Percentiles rank a stretch among this genome's conserved stretches.
phyloP scores from a whole-genome alignment of 2,797 vertebrate genomes.

The Syncerus caffer region DNA sequence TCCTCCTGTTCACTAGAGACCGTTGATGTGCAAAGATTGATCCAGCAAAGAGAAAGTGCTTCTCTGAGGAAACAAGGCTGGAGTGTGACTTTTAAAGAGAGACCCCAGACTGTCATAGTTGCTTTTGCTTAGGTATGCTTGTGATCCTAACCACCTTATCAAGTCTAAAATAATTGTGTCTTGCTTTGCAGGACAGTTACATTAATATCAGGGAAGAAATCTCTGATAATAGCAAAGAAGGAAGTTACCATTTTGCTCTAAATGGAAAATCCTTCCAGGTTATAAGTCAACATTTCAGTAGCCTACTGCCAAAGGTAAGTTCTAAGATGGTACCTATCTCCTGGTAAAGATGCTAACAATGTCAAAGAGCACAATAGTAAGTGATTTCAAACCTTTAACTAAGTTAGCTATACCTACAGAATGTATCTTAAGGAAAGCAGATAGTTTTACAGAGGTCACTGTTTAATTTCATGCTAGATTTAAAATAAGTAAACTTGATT shows the following conservation, averaged over 20 bases:
- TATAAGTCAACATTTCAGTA: slow-evolving; percentile 81
- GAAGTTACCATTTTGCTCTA: slow-evolving; percentile 84
- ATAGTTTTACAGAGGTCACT: slow-evolving; percentile 11
- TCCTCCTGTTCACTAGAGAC: not conserved
- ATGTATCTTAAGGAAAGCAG: not conserved
- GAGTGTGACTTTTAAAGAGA: slow-evolving; percentile 17
- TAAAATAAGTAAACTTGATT: not conserved
- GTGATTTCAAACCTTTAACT: not conserved
- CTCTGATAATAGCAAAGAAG: slow-evolving; percentile 29
- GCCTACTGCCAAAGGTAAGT: slow-evolving; percentile 84
- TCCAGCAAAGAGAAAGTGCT: not conserved
- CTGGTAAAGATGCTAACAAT: not conserved
- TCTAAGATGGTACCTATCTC: not conserved
- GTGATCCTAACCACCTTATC: not conserved
- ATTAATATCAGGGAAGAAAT: slow-evolving; percentile 57
- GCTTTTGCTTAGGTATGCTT: not conserved
- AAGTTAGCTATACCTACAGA: not conserved
- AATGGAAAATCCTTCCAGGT: slow-evolving; percentile 83
- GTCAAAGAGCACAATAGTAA: not conserved
- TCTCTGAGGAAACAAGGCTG: not conserved
- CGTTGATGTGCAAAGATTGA: not conserved
- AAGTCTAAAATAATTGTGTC: not conserved
- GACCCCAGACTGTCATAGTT: not conserved
- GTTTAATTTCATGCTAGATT: slow-evolving; percentile 2
- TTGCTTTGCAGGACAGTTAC: slow-evolving; percentile 75